phyloP scores from a whole-genome alignment of 1,140 invertebrate species.

The Arctopsyche grandis region DNA sequence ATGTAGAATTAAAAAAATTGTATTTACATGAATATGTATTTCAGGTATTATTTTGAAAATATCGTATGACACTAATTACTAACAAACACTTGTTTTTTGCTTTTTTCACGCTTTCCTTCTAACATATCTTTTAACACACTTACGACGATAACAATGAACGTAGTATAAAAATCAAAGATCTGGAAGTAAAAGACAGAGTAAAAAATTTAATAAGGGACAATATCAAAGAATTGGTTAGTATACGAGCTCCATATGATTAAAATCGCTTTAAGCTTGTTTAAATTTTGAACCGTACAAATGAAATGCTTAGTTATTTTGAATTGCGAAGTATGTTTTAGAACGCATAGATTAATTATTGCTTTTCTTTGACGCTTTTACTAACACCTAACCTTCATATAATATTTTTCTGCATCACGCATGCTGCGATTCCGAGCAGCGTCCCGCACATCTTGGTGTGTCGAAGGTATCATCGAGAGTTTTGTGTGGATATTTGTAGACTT shows the following conservation, averaged over 20 bases:
- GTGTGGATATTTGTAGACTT: background rate
- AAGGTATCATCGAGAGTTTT: constrained; percentile 55
- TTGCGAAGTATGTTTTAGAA: background rate
- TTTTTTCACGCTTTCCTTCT: constrained; percentile 63
- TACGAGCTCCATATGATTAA: constrained; percentile 47
- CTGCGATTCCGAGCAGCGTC: constrained; percentile 62
- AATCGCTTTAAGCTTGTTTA: background rate
- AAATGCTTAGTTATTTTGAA: background rate
- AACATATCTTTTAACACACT: constrained; percentile 58
- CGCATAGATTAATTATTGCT: background rate
- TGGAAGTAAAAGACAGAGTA: constrained; percentile 56
- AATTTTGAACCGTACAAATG: background rate
- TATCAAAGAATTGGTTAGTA: constrained; percentile 87
- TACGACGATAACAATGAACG: background rate
- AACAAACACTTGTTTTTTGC: constrained; percentile 56
- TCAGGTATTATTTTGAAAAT: background rate
- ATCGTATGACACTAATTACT: constrained; percentile 4
- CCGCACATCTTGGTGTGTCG: constrained; percentile 62
- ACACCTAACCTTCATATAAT: constrained; percentile 30
- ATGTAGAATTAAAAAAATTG: too few relatives aligned
- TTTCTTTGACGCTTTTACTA: background rate
- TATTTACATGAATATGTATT: background rate
- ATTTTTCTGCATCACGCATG: constrained; percentile 43
- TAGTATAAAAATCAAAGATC: constrained; percentile 67
- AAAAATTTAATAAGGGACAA: constrained; percentile 72